Evolutionary conservation across 2,888 invertebrate species (phyloP).

Genomic region (Dynastes maya): DNA sequence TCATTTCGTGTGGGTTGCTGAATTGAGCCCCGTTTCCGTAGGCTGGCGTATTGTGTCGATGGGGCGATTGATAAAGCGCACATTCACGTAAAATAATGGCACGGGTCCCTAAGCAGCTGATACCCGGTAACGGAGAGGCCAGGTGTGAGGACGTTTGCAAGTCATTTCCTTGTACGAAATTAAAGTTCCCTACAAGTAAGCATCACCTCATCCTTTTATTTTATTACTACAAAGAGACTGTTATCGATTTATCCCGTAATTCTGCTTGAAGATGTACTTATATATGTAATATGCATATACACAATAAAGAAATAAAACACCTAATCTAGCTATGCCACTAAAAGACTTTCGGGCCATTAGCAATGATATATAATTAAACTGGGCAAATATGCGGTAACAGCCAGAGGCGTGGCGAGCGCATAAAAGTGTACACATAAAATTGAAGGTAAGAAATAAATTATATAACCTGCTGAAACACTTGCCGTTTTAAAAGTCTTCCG

Average conservation of each 20-base stretch:
- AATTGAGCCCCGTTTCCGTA: conserved; percentile 48
- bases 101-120: conserved; percentile 59
- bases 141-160: conserved; percentile 62
- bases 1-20: conserved; percentile 46
- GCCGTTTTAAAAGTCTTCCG: too few relatives aligned
- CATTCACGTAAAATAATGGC: conserved; percentile 62
- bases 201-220: conserved; percentile 51
- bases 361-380: too few relatives aligned
- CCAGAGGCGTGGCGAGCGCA: too few relatives aligned
- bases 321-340: too few relatives aligned
- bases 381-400: too few relatives aligned
- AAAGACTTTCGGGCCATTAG: too few relatives aligned
- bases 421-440: too few relatives aligned
- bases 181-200: conserved; percentile 47
- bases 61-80: conserved; percentile 58
- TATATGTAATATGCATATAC: not conserved
- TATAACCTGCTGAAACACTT: too few relatives aligned
- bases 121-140: conserved; percentile 59
- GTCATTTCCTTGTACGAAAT: conserved; percentile 62
- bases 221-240: conserved; percentile 37
- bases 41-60: conserved; percentile 48
- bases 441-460: too few relatives aligned
- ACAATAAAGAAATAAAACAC: not conserved
- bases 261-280: conserved; percentile 1
- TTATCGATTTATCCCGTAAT: conserved; percentile 39